Evolutionary conservation across 2,888 invertebrate species (phyloP), one percentile per base, ranked within the genome.

Genomic region (Plebejus anna): DNA sequence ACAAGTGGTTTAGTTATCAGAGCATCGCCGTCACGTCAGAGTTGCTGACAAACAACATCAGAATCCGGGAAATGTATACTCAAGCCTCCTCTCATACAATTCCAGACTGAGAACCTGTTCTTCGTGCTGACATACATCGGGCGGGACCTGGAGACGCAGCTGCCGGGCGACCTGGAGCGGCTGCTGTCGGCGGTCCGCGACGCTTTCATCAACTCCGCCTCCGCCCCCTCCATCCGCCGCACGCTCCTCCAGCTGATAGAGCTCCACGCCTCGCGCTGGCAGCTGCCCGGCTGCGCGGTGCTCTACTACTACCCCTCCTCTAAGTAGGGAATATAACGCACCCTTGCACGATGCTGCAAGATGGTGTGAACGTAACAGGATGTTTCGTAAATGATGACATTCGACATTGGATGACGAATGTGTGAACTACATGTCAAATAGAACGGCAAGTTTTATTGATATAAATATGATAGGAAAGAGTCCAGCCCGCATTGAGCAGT

Each of bases 231-330:
- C 81, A 97, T 97, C 79, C 96, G 97, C 81, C 97, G 97, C 87
- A 98, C 97, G 1, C 94, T 98, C 78, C 94, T 98, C 79, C 98
- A 98, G 90, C 94, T 98, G 77, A 98, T 98, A 81, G 98, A 98
- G 89, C 94, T 98, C 77, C 97, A 97, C 89, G 98, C 98, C 1
- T 97, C 97, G 0, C 96, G 97, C 88, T 98, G 98, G 98, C 97
- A 97, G 87, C 95, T 98, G 80, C 97, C 98, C 32, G 97, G 98
- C 77, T 97, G 97, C 75, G 97, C 98, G 4, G 97, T 98, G 76
- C 95, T 97, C 77, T 98, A 98, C 90, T 98, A 98, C 91, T 97
- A 97, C 89, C 97, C 97, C 76, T 95, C 95, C 78, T 92, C 94
- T 78, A 95, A 95, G 13, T 66, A 66, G 66, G 22, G 16, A 55